Evolutionary conservation across 2,888 invertebrate genomes (phyloP).

Genomic region (Ferdinandea cuprea): DNA sequence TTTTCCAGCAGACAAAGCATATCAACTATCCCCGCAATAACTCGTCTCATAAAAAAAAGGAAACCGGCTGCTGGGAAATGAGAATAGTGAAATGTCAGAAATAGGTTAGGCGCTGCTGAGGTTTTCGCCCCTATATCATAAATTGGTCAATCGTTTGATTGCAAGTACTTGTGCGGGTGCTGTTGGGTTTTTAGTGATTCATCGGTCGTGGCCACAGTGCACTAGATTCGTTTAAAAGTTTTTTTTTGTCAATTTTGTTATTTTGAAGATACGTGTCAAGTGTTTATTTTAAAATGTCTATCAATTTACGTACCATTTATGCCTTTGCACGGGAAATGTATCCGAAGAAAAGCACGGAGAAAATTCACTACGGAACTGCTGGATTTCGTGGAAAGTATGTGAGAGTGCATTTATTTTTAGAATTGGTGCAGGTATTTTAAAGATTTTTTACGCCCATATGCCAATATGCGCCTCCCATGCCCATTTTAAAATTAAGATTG

Average conservation of each 20-base stretch:
- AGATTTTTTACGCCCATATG: constrained; percentile 31
- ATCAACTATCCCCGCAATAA: constrained; percentile 20
- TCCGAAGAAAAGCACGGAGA: constrained; percentile 86
- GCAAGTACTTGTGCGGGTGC: constrained; percentile 55
- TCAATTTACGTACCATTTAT: constrained; percentile 84
- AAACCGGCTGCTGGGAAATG: constrained; percentile 62
- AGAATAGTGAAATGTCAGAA: constrained; percentile 65
- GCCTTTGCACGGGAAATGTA: constrained; percentile 92
- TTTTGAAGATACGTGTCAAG: constrained; percentile 21
- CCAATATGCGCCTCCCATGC: constrained; percentile 26
- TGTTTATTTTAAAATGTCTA: constrained; percentile 79
- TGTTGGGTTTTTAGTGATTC: constrained; percentile 56
- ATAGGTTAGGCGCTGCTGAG: constrained; percentile 59
- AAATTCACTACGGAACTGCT: constrained; percentile 92
- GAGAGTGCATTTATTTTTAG: constrained; percentile 77
- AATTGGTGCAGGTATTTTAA: constrained; percentile 75
- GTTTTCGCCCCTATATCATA: constrained; percentile 59
- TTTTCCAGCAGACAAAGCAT: constrained; percentile 36
- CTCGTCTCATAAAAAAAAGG: constrained; percentile 25
- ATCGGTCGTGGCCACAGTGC: constrained; percentile 51
- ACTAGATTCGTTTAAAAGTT: constrained; percentile 31
- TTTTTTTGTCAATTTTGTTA: background rate
- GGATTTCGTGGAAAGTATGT: constrained; percentile 92
- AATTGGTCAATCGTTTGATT: constrained; percentile 61
- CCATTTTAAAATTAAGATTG: constrained; percentile 40